Percentiles rank a stretch among this genome's conserved stretches.
phyloP scores from a whole-genome alignment of 1,140 invertebrate genomes.

The Zaprionus lachaisei region DNA sequence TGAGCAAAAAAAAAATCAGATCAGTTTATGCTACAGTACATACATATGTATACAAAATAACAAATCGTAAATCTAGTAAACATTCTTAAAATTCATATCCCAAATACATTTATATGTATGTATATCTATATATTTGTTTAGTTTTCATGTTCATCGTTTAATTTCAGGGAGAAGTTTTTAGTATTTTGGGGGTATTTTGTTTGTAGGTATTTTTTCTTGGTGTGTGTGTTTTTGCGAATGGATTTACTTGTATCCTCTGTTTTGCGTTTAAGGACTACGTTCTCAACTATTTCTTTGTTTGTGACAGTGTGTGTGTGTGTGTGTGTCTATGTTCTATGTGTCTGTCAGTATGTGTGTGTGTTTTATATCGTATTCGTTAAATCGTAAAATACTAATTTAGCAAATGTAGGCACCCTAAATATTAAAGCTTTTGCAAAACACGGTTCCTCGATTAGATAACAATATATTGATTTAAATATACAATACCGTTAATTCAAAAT shows the following conservation, averaged over 20 bases:
- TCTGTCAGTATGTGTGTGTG: constrained; percentile 16
- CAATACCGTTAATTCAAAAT: constrained; percentile 80
- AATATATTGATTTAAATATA: constrained; percentile 78
- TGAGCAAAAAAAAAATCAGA: constrained; percentile 80
- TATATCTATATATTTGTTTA: constrained; percentile 16
- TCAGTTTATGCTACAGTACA: constrained; percentile 74
- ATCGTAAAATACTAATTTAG: constrained; percentile 84
- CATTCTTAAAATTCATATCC: constrained; percentile 81
- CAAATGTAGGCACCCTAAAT: constrained; percentile 85
- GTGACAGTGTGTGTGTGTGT: constrained; percentile 11
- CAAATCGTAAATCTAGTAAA: constrained; percentile 79
- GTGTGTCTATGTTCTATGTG: constrained; percentile 14
- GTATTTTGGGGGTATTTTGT: constrained; percentile 28
- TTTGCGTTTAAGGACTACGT: constrained; percentile 37
- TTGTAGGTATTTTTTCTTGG: constrained; percentile 19
- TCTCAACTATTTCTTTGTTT: constrained; percentile 23
- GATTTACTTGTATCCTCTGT: constrained; percentile 14
- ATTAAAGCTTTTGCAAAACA: constrained; percentile 85
- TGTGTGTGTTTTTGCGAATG: constrained; percentile 21
- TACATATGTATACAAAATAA: constrained; percentile 80
- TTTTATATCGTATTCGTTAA: constrained; percentile 30
- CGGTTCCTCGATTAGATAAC: constrained; percentile 82
- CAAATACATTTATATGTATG: constrained; percentile 63
- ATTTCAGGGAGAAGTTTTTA: constrained; percentile 15
- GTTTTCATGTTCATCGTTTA: constrained; percentile 16